Evolutionary conservation across 2,888 invertebrate species (phyloP).

Genomic region (Coenonympha arcania): DNA sequence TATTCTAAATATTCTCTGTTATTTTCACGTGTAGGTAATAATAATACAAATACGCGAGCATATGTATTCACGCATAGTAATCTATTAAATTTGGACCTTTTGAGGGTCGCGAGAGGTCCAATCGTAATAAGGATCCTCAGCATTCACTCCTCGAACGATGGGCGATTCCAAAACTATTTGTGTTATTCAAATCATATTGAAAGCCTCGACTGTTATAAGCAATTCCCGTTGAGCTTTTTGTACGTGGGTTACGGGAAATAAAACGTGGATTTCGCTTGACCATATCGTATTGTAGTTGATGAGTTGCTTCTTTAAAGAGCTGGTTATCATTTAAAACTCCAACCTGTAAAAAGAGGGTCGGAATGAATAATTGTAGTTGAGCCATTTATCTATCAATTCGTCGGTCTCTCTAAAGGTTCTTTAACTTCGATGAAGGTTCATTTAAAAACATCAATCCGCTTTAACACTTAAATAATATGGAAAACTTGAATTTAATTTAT

Average conservation of each 20-base stretch:
- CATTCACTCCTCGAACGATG: constrained; percentile 25
- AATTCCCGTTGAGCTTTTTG: constrained; percentile 16
- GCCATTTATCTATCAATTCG: too few species aligned
- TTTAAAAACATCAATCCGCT: too few species aligned
- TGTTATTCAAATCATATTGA: constrained; percentile 34
- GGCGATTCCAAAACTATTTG: constrained; percentile 30
- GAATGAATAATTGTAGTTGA: too few species aligned
- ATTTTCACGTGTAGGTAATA: constrained; percentile 14
- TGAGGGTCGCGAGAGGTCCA: constrained; percentile 14
- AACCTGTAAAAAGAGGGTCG: too few species aligned
- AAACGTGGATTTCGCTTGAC: constrained; percentile 3
- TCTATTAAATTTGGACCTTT: constrained; percentile 18
- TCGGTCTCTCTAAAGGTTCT: too few species aligned
- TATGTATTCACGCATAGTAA: too few species aligned
- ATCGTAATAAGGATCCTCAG: constrained; percentile 19
- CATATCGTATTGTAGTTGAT: not conserved
- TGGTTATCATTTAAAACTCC: too few species aligned
- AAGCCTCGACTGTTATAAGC: constrained; percentile 25
- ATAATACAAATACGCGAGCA: constrained; percentile 13
- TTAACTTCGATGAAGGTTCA: too few species aligned
- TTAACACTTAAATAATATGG: too few species aligned
- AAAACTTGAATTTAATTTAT: too few species aligned
- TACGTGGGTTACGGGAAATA: constrained; percentile 2
- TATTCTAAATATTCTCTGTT: too few species aligned
- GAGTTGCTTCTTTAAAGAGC: too few species aligned